Conservation (phyloP, 2,797 vertebrate species). For the Dermochelys coriacea region DNA sequence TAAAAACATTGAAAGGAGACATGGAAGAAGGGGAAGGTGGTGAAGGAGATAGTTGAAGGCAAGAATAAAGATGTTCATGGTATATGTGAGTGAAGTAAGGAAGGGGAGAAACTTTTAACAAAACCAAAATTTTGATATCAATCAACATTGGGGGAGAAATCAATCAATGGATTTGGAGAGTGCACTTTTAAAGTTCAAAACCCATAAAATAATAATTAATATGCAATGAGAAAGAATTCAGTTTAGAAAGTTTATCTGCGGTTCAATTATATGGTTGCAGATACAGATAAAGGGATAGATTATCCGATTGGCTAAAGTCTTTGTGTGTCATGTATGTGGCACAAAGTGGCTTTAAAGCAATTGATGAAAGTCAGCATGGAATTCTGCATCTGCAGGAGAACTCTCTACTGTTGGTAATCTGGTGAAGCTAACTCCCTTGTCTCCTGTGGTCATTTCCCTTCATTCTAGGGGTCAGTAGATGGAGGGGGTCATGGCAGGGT, state of each 20-base stretch:
- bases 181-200: background rate
- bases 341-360: background rate
- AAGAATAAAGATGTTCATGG: background rate
- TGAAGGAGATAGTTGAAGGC: background rate
- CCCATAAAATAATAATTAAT: background rate
- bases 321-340: background rate
- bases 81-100: background rate
- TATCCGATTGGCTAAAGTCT: fast-evolving
- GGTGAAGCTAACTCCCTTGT: background rate
- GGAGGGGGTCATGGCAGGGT: background rate
- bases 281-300: background rate
- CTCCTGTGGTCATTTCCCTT: background rate
- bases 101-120: background rate
- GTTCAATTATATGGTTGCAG: fast-evolving
- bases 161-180: background rate
- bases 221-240: background rate
- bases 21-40: background rate
- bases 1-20: background rate
- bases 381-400: background rate
- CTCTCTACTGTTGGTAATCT: background rate
- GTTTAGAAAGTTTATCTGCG: background rate
- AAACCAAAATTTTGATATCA: background rate
- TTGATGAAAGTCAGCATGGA: fast-evolving
- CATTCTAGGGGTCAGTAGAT: background rate
- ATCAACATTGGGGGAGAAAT: background rate